Percentiles rank a stretch among this genome's conserved stretches.
Conservation (phyloP, 92 coral and sea anemone genomes). For the Paragorgia papillata region DNA sequence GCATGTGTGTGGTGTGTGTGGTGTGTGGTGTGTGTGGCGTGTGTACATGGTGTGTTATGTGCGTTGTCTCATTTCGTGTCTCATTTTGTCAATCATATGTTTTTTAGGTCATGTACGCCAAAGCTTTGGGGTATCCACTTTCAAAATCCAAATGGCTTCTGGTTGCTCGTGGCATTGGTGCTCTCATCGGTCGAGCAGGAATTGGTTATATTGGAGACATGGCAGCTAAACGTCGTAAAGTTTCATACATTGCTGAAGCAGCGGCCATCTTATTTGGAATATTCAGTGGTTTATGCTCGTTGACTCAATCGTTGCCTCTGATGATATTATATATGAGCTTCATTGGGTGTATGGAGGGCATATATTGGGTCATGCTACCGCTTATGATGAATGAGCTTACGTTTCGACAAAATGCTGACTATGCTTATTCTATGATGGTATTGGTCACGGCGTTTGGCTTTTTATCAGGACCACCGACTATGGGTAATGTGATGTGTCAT, state of each 20-base stretch:
- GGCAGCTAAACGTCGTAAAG: background rate
- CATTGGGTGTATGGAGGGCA: constrained; percentile 14
- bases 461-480: constrained; percentile 12
- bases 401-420: background rate
- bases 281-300: background rate
- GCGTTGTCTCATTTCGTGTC: too few relatives aligned
- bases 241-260: background rate
- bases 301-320: background rate
- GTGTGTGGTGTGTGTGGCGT: too few relatives aligned
- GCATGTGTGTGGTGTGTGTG: too few relatives aligned
- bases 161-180: background rate
- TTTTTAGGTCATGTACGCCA: background rate
- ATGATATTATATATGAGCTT: background rate
- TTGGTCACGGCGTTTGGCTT: constrained; percentile 4
- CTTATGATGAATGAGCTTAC: background rate
- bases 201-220: background rate
- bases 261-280: constrained; percentile 2
- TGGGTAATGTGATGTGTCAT: too few relatives aligned
- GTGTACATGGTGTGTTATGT: too few relatives aligned
- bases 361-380: background rate
- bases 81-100: background rate
- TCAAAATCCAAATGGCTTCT: constrained; percentile 9
- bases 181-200: background rate
- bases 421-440: background rate
- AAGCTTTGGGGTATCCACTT: constrained; percentile 1